Evolutionary conservation across 2,888 invertebrate species (phyloP).

Genomic region (Arctia plantaginis): DNA sequence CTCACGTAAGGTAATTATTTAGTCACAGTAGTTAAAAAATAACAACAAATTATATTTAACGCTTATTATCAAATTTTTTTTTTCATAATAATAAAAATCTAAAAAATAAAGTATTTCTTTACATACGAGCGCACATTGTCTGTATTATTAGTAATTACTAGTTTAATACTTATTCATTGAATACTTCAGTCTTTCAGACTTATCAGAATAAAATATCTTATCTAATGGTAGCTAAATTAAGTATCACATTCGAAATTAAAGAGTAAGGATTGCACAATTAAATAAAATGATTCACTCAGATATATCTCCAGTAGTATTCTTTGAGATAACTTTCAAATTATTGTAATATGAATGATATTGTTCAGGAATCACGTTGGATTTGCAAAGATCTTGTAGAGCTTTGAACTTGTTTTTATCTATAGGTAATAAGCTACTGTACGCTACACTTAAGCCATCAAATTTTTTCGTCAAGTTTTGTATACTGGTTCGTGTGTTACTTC

Average conservation of each 20-base stretch:
- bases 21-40: no score
- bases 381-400: conserved; percentile 27
- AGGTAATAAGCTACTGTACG: conserved; percentile 9
- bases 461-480: conserved; percentile 1
- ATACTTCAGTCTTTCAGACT: no score
- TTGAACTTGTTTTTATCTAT: conserved; percentile 25
- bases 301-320: conserved; percentile 1
- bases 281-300: conserved; percentile 1
- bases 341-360: conserved; percentile 17
- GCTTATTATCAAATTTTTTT: no score
- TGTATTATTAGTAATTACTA: no score
- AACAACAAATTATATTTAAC: no score
- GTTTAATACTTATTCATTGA: no score
- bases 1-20: no score
- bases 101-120: no score
- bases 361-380: conserved; percentile 23
- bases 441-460: neutral
- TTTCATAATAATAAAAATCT: no score
- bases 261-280: neutral
- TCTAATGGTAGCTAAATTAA: no score
- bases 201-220: no score
- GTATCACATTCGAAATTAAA: neutral
- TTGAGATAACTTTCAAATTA: neutral
- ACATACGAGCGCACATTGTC: no score
- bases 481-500: conserved; percentile 1